A percentile compares a stretch with the other conserved stretches of the same genome.
phyloP scores from a whole-genome alignment of 2,113 vertebrate genomes.

The Nycticorax nycticorax region DNA sequence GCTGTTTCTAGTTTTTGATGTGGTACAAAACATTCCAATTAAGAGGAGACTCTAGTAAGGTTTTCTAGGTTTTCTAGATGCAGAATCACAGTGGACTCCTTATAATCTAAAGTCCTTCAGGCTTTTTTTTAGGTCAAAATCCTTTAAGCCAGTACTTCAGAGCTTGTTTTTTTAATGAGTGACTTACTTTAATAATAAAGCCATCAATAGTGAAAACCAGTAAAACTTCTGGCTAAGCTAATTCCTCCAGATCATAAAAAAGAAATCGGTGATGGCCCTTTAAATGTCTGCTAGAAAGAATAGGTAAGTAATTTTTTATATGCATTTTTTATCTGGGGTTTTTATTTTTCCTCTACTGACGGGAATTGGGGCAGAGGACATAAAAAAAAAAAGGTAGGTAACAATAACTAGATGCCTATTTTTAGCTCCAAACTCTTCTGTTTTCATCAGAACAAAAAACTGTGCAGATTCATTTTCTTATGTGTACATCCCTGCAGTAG shows the following conservation, averaged over 20 bases:
- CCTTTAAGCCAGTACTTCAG: background rate
- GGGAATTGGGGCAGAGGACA: background rate
- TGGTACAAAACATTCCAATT: background rate
- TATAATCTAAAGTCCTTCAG: background rate
- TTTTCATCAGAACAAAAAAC: background rate
- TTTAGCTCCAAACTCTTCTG: slow-evolving; percentile 22
- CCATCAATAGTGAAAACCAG: background rate
- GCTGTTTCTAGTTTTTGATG: background rate
- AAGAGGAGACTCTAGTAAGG: background rate
- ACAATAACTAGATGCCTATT: background rate
- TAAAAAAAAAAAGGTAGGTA: background rate
- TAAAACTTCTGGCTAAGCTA: background rate
- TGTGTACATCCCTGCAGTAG: background rate
- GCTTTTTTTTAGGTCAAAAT: background rate
- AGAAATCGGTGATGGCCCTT: background rate
- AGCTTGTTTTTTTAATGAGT: background rate
- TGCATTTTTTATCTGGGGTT: background rate
- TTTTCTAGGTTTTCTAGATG: background rate
- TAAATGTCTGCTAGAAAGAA: background rate
- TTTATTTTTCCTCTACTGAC: slow-evolving; percentile 25
- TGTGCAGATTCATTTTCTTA: background rate
- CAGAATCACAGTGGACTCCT: background rate
- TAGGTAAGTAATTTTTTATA: background rate
- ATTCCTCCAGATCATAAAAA: background rate
- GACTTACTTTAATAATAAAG: slow-evolving; percentile 9